These are phyloP conservation scores for Microcebus murinus DNA, from an alignment of 2,113 vertebrate species.

Conservation along the genomic window DNA sequence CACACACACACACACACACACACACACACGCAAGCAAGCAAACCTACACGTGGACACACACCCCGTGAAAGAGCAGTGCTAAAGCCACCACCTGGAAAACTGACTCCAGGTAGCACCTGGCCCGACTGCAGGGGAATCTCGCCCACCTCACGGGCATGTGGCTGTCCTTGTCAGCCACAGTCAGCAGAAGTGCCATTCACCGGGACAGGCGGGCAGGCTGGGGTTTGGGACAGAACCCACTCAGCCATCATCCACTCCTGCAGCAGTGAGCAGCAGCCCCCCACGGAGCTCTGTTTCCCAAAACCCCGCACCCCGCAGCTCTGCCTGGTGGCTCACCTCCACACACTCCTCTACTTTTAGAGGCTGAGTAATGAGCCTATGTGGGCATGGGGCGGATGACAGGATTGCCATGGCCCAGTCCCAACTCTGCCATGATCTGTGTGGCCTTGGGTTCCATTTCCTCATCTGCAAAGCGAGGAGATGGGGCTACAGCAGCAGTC, in stretches of 20 bases:
- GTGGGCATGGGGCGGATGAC: no score
- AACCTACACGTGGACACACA: background rate
- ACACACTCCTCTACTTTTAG: no score
- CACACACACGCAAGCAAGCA: background rate
- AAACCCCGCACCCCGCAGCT: background rate
- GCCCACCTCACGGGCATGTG: fast-evolving
- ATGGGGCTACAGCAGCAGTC: background rate
- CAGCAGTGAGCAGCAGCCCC: background rate
- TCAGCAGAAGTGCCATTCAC: slow-evolving; percentile 30
- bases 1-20: no score
- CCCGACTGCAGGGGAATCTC: background rate
- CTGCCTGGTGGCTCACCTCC: background rate
- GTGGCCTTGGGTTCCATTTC: background rate
- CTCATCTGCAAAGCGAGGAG: background rate
- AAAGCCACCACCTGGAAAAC: background rate
- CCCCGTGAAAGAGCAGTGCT: slow-evolving; percentile 62
- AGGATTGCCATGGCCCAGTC: background rate
- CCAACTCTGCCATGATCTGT: background rate
- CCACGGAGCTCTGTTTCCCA: background rate
- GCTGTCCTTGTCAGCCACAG: slow-evolving; percentile 37
- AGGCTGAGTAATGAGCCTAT: background rate
- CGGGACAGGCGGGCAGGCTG: slow-evolving; percentile 63
- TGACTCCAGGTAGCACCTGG: fast-evolving
- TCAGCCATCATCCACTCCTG: slow-evolving; percentile 36
- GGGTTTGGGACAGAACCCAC: slow-evolving; percentile 48